Base-by-base conservation (phyloP, 2,888 invertebrate species). In the Himalopsyche japonica region DNA sequence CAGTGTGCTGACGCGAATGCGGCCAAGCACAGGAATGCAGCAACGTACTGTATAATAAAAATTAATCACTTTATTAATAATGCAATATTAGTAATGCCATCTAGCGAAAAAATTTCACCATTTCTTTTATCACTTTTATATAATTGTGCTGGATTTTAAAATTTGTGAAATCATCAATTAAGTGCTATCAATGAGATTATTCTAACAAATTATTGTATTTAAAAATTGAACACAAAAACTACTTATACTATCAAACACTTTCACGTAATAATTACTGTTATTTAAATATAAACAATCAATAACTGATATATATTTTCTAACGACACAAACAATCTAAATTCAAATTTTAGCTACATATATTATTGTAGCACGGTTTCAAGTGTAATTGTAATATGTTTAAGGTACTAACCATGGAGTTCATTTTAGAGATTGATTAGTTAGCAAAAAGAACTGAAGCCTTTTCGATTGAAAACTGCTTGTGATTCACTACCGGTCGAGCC, bases 391-490 rank as follows among this genome's bases (percentile, higher is more conserved):
- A 1, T 18, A 6, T 5, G 18, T 1, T 49, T 20, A n/a, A 15
- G 1, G 15, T 3, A 82, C 82, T 82, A 3, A 82, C 82, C 76
- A 82, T 76, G 20, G 80, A 27, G 30, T 82, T 82, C 82, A 82
- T 82, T 43, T 82, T 82, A 15, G n/a, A 34, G 30, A 37, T 34
- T 48, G 47, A n/a, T 20, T 47, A 20, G 24, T n/a, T 57, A 20
- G 57, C 57, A 57, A 57, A 57, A 57, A 57, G 57, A 57, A 57
- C 57, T 47, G 49, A 27, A 84, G 84, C 84, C 84, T 84, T 76
- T 84, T 84, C 43, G 77, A 24, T 49, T 15, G 84, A 86, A 86
- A 84, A 86, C 86, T 86, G 86, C 86, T 82, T 83, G 49, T 85
- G 85, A 24, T 82, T 30, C 27, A 30, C 30, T 3, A 15, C 20